Percentiles rank a stretch among this genome's conserved stretches.
phyloP scores from a whole-genome alignment of 1,140 invertebrate species.

The Prorops nasuta region DNA sequence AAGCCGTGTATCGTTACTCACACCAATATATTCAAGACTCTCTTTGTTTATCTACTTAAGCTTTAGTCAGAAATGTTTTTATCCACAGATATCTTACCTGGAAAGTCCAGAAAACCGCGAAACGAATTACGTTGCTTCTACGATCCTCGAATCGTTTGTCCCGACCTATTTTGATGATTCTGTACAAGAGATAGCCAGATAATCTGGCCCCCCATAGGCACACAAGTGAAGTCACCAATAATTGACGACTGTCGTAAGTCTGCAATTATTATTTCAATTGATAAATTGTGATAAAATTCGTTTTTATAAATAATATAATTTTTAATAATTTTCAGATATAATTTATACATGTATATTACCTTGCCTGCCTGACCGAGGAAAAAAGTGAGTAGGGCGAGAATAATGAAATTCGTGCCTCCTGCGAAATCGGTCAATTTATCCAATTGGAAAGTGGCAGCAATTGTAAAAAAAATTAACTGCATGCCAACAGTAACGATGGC shows the following conservation, averaged over 20 bases:
- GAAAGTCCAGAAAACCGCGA: constrained; percentile 89
- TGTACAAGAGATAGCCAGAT: constrained; percentile 81
- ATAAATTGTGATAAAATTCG: not conserved
- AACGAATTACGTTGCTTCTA: constrained; percentile 79
- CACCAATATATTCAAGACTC: too few relatives aligned
- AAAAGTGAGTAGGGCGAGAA: constrained; percentile 83
- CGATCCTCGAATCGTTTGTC: constrained; percentile 89
- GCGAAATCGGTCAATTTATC: constrained; percentile 92
- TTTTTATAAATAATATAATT: too few relatives aligned
- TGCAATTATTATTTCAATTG: too few relatives aligned
- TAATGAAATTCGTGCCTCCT: constrained; percentile 87
- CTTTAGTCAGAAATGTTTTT: too few relatives aligned
- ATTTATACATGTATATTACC: constrained; percentile 41
- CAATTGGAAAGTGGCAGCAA: constrained; percentile 81
- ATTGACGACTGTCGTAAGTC: constrained; percentile 81
- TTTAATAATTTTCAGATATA: not conserved
- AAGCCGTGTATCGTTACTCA: too few relatives aligned
- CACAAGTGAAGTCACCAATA: constrained; percentile 84
- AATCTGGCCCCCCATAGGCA: constrained; percentile 83
- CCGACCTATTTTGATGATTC: constrained; percentile 84
- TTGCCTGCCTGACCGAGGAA: constrained; percentile 78
- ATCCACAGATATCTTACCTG: too few relatives aligned
- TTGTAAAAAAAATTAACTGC: constrained; percentile 85
- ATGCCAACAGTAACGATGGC: constrained; percentile 83
- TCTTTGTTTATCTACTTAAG: too few relatives aligned